Evolutionary conservation across 1,140 invertebrate genomes (phyloP).

Genomic region (Archivesica marissinica): DNA sequence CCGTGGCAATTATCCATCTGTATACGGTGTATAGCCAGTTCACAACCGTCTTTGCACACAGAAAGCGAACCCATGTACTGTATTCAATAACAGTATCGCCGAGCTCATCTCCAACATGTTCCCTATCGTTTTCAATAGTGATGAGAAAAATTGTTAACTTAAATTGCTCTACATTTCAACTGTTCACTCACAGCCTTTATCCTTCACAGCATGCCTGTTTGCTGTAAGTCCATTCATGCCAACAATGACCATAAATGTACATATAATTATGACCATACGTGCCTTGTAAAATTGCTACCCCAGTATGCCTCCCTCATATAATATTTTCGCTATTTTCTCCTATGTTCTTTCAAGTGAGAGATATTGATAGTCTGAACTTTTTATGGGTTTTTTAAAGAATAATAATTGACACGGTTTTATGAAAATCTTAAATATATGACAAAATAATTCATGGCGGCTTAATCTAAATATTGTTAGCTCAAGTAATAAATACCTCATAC

Average conservation of each 20-base stretch:
- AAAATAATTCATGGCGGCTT: not conserved
- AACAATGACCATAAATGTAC: not conserved
- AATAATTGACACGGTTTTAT: not conserved
- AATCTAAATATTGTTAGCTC: not conserved
- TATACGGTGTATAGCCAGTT: no score
- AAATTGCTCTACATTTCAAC: not conserved
- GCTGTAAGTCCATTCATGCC: not conserved
- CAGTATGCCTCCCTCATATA: no score
- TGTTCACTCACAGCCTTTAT: not conserved
- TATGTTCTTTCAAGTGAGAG: not conserved
- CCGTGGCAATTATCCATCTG: no score
- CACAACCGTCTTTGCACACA: no score
- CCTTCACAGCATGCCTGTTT: conserved; percentile 2
- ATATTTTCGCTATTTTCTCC: not conserved
- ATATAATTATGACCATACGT: not conserved
- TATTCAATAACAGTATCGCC: no score
- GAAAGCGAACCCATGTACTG: no score
- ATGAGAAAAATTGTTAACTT: conserved; percentile 13
- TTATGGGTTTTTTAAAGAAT: not conserved
- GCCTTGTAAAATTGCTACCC: not conserved
- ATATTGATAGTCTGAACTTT: not conserved
- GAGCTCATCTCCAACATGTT: no score
- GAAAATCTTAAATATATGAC: not conserved
- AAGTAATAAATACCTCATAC: not conserved
- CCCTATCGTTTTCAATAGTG: not conserved